These are phyloP conservation scores for Magallana nippona DNA, from an alignment of 2,888 invertebrate genomes.

Conservation along the genomic window DNA sequence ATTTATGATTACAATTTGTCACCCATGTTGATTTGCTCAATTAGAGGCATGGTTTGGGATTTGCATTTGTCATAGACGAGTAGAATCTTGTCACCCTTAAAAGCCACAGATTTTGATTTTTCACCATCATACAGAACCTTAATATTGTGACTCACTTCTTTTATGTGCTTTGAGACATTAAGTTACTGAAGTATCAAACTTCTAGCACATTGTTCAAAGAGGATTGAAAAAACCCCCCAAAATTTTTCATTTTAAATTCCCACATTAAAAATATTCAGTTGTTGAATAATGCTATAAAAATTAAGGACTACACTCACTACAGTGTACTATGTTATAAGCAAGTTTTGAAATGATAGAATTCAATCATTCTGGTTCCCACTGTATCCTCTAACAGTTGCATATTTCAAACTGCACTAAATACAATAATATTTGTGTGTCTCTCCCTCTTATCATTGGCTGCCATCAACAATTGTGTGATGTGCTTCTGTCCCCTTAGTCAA, in stretches of 20 bases:
- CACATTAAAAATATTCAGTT: too few species aligned
- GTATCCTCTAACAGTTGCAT: background rate
- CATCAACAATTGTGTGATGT: conserved; percentile 29
- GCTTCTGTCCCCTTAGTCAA: background rate
- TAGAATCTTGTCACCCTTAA: conserved; percentile 34
- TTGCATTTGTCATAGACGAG: conserved; percentile 35
- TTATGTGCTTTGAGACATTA: background rate
- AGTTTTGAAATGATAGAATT: too few species aligned
- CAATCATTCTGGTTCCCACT: too few species aligned
- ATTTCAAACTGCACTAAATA: background rate
- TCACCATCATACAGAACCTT: background rate
- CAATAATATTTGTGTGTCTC: background rate
- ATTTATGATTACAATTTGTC: conserved; percentile 35
- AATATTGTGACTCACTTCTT: conserved; percentile 15
- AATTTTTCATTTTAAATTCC: too few species aligned
- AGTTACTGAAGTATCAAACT: too few species aligned
- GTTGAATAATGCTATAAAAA: too few species aligned
- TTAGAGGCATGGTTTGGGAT: conserved; percentile 20
- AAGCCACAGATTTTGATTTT: conserved; percentile 28
- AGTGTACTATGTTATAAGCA: too few species aligned
- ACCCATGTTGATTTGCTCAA: conserved; percentile 35
- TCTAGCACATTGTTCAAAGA: too few species aligned
- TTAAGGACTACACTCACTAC: too few species aligned
- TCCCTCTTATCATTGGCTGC: background rate
- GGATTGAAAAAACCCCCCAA: too few species aligned